A percentile compares a stretch with the other conserved stretches of the same genome.
phyloP scores from a whole-genome alignment of 2,113 vertebrate species.

The Corythornis vintsioides region DNA sequence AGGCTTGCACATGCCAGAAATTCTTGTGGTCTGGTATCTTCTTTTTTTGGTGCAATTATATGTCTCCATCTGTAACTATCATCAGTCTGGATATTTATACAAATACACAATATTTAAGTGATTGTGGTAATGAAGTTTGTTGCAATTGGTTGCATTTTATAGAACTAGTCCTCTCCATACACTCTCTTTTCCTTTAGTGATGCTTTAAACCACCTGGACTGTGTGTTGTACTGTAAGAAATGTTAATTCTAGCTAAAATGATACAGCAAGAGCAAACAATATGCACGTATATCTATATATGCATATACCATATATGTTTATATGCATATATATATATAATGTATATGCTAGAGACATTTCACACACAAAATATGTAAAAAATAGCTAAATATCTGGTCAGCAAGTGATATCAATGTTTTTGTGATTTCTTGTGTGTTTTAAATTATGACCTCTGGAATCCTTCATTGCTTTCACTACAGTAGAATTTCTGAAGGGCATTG shows the following conservation, averaged over 20 bases:
- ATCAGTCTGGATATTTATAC: background rate
- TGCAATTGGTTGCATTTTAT: background rate
- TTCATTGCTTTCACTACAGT: background rate
- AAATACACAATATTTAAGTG: background rate
- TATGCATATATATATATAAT: accelerated
- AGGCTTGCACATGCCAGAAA: background rate
- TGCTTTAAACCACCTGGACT: background rate
- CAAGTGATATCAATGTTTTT: background rate
- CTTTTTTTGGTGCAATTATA: background rate
- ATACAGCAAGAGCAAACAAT: background rate
- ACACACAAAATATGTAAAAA: background rate
- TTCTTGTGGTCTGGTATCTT: background rate
- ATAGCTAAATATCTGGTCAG: background rate
- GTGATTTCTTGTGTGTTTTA: background rate
- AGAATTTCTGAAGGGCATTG: background rate
- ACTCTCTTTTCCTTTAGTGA: background rate
- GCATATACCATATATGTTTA: too few relatives aligned
- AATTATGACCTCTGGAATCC: background rate
- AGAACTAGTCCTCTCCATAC: background rate
- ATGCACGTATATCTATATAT: background rate
- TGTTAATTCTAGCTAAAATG: background rate
- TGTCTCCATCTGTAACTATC: background rate
- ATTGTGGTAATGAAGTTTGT: background rate
- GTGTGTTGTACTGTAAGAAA: background rate
- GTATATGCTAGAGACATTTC: background rate